phyloP scores from a whole-genome alignment of 2,797 vertebrate species.

The Psittacula derbiana region DNA sequence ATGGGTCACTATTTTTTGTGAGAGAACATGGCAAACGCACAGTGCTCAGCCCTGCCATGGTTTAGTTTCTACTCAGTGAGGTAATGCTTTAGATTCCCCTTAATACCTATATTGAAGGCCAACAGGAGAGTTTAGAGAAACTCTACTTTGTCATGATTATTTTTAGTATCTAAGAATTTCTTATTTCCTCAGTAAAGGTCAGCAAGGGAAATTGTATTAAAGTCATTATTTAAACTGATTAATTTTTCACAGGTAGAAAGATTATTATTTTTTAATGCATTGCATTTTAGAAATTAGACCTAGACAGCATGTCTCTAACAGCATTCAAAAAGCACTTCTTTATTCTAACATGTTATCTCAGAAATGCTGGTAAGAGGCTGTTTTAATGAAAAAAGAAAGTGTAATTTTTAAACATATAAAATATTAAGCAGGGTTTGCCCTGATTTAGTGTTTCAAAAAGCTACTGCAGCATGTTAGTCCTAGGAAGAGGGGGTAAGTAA shows the following conservation, averaged over 20 bases:
- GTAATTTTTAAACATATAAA: neutral
- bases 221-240: slow-evolving; percentile 4
- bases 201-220: neutral
- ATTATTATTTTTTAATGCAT: neutral
- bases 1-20: neutral
- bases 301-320: neutral
- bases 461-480: neutral
- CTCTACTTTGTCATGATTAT: neutral
- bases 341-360: neutral
- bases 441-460: neutral
- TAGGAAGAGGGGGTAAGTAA: neutral
- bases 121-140: neutral
- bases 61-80: neutral
- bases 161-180: neutral
- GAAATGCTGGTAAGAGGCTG: neutral
- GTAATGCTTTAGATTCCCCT: neutral
- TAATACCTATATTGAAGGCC: neutral
- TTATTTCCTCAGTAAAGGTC: neutral
- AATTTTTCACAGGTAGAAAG: slow-evolving; percentile 7
- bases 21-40: neutral
- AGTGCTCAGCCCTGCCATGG: neutral
- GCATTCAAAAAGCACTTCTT: neutral
- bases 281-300: neutral
- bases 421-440: neutral
- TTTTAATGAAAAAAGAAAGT: neutral